Evolutionary conservation across 2,888 invertebrate species (phyloP).

Genomic region (Aethes cnicana): DNA sequence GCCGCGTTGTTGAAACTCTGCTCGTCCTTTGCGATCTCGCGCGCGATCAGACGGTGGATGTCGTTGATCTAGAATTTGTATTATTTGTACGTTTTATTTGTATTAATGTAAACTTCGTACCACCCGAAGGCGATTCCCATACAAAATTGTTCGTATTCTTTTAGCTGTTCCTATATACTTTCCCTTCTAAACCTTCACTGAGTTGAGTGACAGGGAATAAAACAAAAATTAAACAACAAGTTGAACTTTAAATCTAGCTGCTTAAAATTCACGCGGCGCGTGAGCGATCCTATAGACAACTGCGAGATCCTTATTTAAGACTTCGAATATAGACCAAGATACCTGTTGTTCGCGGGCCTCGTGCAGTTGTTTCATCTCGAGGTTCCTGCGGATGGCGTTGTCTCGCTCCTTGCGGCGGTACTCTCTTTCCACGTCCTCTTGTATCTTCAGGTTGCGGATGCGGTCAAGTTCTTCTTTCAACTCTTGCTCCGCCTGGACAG

Average conservation of each 20-base stretch:
- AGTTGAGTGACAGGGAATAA: no score
- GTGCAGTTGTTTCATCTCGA: conserved; percentile 75
- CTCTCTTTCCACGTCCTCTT: conserved; percentile 85
- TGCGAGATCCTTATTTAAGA: no score
- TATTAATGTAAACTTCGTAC: no score
- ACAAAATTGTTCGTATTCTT: no score
- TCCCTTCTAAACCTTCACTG: no score
- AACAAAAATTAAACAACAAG: no score
- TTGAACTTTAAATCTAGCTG: no score
- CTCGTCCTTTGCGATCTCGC: conserved; percentile 85
- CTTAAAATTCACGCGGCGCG: no score
- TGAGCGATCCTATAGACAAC: no score
- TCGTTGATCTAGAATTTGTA: conserved; percentile 80
- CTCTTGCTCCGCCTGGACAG: conserved; percentile 70
- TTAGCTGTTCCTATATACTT: no score
- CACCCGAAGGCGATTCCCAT: no score
- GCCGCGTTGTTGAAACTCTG: conserved; percentile 83
- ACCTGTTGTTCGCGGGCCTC: conserved; percentile 82
- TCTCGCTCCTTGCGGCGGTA: conserved; percentile 86
- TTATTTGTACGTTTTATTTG: no score
- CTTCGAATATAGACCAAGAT: conserved; percentile 60
- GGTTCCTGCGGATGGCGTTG: conserved; percentile 81
- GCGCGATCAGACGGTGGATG: conserved; percentile 84
- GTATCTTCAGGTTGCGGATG: conserved; percentile 75
- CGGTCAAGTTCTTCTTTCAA: conserved; percentile 76